Evolutionary conservation across 1,140 invertebrate genomes (phyloP).

Genomic region (Zaprionus tsacasi): DNA sequence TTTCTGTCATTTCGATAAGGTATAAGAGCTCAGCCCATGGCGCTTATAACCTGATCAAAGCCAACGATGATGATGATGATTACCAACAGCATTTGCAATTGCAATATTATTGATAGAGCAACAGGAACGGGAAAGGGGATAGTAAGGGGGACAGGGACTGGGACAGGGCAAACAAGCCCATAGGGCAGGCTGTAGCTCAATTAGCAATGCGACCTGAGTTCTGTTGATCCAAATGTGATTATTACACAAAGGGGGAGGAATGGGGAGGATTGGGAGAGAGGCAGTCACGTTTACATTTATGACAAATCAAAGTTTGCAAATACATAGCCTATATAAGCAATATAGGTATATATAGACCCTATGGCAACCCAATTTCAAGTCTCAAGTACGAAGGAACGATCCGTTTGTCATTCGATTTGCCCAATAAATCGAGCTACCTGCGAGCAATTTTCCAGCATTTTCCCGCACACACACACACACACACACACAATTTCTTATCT

Average conservation of each 20-base stretch:
- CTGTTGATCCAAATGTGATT: slow-evolving; percentile 3
- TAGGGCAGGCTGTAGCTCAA: neutral
- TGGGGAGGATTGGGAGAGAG: neutral
- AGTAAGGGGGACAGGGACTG: no score
- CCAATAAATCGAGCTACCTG: slow-evolving; percentile 54
- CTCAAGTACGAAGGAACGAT: neutral
- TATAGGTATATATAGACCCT: neutral
- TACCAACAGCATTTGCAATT: neutral
- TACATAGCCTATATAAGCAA: neutral
- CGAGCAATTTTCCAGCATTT: slow-evolving; percentile 66
- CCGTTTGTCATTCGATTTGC: slow-evolving; percentile 60
- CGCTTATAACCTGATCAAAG: slow-evolving; percentile 2
- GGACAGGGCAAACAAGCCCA: neutral
- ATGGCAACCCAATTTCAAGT: neutral
- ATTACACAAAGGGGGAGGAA: neutral
- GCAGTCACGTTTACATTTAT: neutral
- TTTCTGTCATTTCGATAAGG: no score
- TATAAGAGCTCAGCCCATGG: neutral
- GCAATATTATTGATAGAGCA: neutral
- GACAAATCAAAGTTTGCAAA: slow-evolving; percentile 2
- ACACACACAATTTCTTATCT: slow-evolving; percentile 70
- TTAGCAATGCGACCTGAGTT: neutral
- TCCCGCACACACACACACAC: slow-evolving; percentile 11
- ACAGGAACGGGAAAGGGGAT: no score
- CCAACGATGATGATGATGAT: neutral